phyloP scores from a whole-genome alignment of 53 echinoderm and acorn worm genomes.

The Henricia sp. region DNA sequence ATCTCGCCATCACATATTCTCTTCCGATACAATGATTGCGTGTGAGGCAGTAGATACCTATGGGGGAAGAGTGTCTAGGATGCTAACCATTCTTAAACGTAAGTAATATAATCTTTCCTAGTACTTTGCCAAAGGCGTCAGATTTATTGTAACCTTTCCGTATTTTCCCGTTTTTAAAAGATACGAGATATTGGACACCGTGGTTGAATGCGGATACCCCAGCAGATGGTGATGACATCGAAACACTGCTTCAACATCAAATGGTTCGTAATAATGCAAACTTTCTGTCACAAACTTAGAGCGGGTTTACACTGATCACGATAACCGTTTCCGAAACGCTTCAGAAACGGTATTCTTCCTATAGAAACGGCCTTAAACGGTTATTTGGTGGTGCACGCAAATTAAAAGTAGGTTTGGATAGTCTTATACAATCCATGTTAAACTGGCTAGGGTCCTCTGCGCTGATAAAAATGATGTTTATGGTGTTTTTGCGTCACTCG shows the following conservation, averaged over 20 bases:
- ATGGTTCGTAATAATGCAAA: too few relatives aligned
- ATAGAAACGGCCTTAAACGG: too few relatives aligned
- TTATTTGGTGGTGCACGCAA: too few relatives aligned
- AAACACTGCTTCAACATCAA: not conserved
- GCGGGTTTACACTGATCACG: too few relatives aligned
- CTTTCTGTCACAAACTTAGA: too few relatives aligned
- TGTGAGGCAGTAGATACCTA: conserved; percentile 9
- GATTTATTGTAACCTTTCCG: not conserved
- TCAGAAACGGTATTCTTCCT: too few relatives aligned
- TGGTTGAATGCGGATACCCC: conserved; percentile 38
- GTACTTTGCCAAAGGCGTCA: not conserved
- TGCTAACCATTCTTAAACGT: conserved; percentile 11
- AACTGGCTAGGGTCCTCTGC: too few relatives aligned
- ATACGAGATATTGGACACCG: conserved; percentile 29
- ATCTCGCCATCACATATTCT: not conserved
- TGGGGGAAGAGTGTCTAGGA: conserved; percentile 4
- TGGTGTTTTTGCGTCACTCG: too few relatives aligned
- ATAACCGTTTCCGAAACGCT: too few relatives aligned
- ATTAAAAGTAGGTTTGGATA: too few relatives aligned
- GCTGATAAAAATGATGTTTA: too few relatives aligned
- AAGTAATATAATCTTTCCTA: not conserved
- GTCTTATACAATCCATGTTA: too few relatives aligned
- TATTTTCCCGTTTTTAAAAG: conserved; percentile 4
- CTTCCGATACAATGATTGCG: not conserved
- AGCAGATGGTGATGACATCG: conserved; percentile 22